These are phyloP conservation scores for Neostethus bicornis DNA, from an alignment of 2,797 vertebrate species.

Conservation along the genomic window DNA sequence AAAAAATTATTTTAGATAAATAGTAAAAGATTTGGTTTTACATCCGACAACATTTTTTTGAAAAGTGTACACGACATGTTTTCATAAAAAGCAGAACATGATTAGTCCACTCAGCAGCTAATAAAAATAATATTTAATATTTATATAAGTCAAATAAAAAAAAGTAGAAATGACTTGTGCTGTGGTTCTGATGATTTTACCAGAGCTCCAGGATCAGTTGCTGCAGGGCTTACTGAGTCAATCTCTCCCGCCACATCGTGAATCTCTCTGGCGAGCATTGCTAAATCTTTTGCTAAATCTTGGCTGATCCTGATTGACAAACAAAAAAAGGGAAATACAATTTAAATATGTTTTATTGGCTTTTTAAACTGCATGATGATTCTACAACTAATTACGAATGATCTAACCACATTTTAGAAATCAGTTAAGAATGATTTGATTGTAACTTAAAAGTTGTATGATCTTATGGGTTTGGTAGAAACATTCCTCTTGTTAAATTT, in stretches of 20 bases:
- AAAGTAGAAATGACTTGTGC: background rate
- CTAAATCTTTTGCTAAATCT: constrained; percentile 89
- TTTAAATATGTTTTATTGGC: no score
- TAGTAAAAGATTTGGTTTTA: background rate
- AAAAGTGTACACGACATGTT: background rate
- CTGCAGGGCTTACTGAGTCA: constrained; percentile 94
- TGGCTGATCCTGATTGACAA: constrained; percentile 89
- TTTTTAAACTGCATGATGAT: no score
- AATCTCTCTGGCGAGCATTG: constrained; percentile 97
- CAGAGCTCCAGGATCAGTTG: constrained; percentile 86
- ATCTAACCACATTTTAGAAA: no score
- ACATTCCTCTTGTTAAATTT: no score
- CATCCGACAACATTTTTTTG: background rate
- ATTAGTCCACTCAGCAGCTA: constrained; percentile 7
- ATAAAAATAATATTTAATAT: background rate
- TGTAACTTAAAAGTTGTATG: no score
- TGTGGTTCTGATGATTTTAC: constrained; percentile 41
- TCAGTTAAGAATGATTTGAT: no score
- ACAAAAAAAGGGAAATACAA: constrained; percentile 15
- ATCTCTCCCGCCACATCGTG: constrained; percentile 98
- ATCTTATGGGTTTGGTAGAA: no score
- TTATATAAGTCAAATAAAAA: background rate
- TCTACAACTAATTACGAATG: no score
- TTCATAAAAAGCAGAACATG: background rate
- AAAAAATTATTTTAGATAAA: background rate